Percentiles rank a stretch among this genome's conserved stretches.
Evolutionary conservation across 2,888 invertebrate genomes (phyloP).

Genomic region (Xanthorhoe spadicearia): DNA sequence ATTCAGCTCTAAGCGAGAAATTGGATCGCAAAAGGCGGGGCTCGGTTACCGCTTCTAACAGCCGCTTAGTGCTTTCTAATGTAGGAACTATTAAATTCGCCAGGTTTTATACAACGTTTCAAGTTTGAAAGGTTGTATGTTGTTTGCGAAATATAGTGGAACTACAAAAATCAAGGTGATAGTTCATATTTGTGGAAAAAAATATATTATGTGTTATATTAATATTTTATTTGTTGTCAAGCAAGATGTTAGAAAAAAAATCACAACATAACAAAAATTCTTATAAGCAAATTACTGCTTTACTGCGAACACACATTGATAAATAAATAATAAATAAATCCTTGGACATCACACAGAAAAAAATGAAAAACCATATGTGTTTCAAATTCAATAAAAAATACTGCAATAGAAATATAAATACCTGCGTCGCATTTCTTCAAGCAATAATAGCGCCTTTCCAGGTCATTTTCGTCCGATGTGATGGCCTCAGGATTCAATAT

Average conservation of each 20-base stretch:
- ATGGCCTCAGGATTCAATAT: constrained; percentile 77
- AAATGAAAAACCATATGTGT: too few relatives aligned
- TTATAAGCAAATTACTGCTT: neutral
- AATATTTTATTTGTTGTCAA: too few relatives aligned
- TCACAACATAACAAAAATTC: too few relatives aligned
- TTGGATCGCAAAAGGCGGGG: constrained; percentile 9
- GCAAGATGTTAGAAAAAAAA: too few relatives aligned
- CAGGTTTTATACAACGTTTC: neutral
- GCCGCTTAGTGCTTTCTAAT: constrained; percentile 12
- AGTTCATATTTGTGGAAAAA: too few relatives aligned
- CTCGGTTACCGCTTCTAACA: constrained; percentile 9
- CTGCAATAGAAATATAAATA: constrained; percentile 15
- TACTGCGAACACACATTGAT: neutral
- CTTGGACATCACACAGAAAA: too few relatives aligned
- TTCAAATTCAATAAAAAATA: neutral
- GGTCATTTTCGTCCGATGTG: constrained; percentile 73
- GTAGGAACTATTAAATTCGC: constrained; percentile 8
- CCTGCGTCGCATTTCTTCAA: constrained; percentile 33
- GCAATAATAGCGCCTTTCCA: constrained; percentile 62
- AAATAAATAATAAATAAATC: too few relatives aligned
- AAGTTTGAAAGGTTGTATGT: too few relatives aligned
- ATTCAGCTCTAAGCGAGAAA: constrained; percentile 4
- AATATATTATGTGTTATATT: too few relatives aligned
- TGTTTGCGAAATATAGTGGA: too few relatives aligned
- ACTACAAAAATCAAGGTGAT: too few relatives aligned